Conservation (phyloP, 2,113 vertebrate species). For the Galbula dea region DNA sequence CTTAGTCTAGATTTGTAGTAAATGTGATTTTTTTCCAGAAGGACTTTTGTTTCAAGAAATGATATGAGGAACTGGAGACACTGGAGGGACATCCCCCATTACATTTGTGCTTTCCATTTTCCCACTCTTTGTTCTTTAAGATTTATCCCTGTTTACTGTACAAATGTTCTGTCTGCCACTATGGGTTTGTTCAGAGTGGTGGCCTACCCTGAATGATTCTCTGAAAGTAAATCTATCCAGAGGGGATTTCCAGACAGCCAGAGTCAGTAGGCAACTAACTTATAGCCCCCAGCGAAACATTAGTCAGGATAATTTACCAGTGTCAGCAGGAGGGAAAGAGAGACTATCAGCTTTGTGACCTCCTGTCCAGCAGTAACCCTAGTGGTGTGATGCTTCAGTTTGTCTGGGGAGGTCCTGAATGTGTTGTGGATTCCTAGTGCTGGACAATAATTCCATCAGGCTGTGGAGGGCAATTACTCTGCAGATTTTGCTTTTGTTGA, state of each 20-base stretch:
- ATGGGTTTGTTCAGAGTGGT: conserved; percentile 33
- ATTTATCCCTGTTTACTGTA: conserved; percentile 57
- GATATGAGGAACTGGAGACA: not conserved
- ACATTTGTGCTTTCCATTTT: not conserved
- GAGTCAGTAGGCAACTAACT: conserved; percentile 46
- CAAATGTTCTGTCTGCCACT: conserved; percentile 51
- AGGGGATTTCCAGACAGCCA: conserved; percentile 55
- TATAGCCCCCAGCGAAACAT: conserved; percentile 24
- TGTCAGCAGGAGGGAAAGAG: conserved; percentile 6
- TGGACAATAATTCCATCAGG: not conserved
- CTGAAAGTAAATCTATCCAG: conserved; percentile 54
- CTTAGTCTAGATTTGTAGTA: not conserved
- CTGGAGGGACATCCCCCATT: not conserved
- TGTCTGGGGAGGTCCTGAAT: not conserved
- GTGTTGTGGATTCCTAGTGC: not conserved
- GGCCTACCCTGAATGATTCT: conserved; percentile 44
- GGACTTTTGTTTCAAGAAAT: not conserved
- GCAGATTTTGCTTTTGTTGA: not conserved
- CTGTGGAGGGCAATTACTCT: not conserved
- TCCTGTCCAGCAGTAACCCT: not conserved
- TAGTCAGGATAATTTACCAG: conserved; percentile 17
- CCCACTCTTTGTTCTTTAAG: conserved; percentile 39
- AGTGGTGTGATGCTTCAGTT: not conserved
- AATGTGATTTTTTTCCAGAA: not conserved
- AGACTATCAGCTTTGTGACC: conserved; percentile 2